Percentiles rank a stretch among this genome's conserved stretches.
phyloP scores from a whole-genome alignment of 2,888 invertebrate genomes.

The Leptopilina syphax region DNA sequence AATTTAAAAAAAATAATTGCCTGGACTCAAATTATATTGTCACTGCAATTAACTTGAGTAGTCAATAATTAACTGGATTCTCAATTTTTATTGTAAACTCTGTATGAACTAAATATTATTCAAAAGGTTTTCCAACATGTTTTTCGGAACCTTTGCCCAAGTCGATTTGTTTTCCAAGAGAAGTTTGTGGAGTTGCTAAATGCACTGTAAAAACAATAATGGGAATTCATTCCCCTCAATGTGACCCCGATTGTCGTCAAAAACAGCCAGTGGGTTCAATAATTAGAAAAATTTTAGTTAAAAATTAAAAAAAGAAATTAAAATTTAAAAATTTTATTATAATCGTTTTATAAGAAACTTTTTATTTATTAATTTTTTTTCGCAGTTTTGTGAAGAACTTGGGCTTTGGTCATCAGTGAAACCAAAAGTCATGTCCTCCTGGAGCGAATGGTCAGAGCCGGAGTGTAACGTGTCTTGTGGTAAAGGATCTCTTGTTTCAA shows the following conservation, averaged over 20 bases:
- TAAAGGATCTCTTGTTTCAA: conserved; percentile 62
- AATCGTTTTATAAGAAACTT: too few species aligned
- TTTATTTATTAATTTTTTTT: neutral
- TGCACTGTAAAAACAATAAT: conserved; percentile 70
- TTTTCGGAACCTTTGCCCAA: conserved; percentile 73
- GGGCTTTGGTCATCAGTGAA: conserved; percentile 66
- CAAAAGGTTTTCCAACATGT: conserved; percentile 77
- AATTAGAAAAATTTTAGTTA: neutral
- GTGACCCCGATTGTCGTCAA: conserved; percentile 71
- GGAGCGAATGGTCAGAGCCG: conserved; percentile 73
- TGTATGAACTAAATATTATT: neutral
- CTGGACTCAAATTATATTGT: too few species aligned
- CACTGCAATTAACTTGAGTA: too few species aligned
- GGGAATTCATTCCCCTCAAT: conserved; percentile 71
- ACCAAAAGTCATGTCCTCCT: conserved; percentile 69
- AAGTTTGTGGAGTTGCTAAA: conserved; percentile 73
- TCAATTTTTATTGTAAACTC: neutral
- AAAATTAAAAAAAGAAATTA: too few species aligned
- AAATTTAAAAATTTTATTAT: too few species aligned
- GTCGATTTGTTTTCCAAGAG: conserved; percentile 73
- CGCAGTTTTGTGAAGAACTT: conserved; percentile 74
- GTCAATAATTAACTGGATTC: neutral
- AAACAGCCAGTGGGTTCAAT: conserved; percentile 68
- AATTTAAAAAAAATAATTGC: too few species aligned
- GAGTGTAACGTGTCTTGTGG: conserved; percentile 64